Conservation (phyloP, 2,113 vertebrate genomes). For the Seriola quinqueradiata region DNA sequence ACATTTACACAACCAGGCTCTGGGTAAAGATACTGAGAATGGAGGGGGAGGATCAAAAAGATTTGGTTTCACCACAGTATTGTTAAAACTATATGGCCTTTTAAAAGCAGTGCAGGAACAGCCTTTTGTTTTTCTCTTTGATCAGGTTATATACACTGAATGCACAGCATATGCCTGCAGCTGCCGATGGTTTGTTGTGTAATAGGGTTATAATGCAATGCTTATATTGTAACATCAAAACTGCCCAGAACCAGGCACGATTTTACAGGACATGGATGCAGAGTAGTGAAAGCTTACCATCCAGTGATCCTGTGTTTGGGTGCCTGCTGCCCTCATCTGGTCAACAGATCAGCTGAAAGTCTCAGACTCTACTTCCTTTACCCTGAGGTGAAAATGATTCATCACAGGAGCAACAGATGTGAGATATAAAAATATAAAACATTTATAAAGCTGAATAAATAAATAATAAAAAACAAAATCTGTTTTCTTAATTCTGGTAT, state of each 20-base stretch:
- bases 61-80: conserved; percentile 38
- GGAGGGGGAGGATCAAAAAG: not conserved
- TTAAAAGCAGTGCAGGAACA: not conserved
- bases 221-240: not conserved
- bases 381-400: not conserved
- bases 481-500: not conserved
- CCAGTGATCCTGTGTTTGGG: not conserved
- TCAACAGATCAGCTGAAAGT: not conserved
- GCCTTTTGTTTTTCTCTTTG: not conserved
- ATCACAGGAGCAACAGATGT: not conserved
- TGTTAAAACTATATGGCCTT: not conserved
- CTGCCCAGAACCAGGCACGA: not conserved
- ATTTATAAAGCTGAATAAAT: not conserved
- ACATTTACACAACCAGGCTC: not conserved
- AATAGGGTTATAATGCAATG: not conserved
- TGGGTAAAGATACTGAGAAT: not conserved
- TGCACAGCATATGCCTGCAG: not conserved
- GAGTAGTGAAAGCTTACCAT: not conserved
- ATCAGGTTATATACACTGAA: conserved; percentile 1
- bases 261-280: not conserved
- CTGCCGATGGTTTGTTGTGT: conserved; percentile 4
- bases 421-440: not conserved
- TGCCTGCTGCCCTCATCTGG: conserved; percentile 58
- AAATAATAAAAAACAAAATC: not conserved
- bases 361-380: not conserved